Conservation (phyloP, 2,113 vertebrate genomes). For the Irena cyanogastra region DNA sequence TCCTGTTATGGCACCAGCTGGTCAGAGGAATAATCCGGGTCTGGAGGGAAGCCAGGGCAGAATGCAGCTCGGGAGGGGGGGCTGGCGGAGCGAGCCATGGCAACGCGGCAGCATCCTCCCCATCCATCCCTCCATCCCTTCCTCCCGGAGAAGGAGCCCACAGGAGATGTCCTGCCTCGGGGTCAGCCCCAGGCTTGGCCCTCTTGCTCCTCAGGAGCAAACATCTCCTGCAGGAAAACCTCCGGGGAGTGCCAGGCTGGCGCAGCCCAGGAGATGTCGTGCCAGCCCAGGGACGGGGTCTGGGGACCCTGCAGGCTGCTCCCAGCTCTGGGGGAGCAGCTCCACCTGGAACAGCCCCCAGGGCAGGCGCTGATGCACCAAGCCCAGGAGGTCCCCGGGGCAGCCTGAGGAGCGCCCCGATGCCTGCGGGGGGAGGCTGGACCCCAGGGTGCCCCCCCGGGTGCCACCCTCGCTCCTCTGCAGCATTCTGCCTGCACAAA, state of each 20-base stretch:
- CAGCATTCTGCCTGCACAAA: constrained; percentile 31
- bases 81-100: not conserved
- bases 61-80: constrained; percentile 16
- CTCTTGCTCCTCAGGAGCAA: not conserved
- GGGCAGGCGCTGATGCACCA: not conserved
- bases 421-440: not conserved
- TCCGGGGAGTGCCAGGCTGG: not conserved
- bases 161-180: not conserved
- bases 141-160: not conserved
- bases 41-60: constrained; percentile 51
- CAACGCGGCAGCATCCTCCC: not conserved
- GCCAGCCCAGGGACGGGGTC: not conserved
- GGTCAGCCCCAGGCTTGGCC: not conserved
- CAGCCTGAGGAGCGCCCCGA: not conserved
- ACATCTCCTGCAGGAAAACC: not conserved
- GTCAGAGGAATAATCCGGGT: constrained; percentile 49
- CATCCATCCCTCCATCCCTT: not conserved
- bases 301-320: not conserved
- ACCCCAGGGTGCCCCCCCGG: not conserved
- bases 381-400: not conserved
- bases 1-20: constrained; percentile 19
- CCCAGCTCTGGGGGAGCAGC: not conserved
- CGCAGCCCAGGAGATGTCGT: not conserved
- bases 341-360: not conserved
- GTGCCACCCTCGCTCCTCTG: not conserved